These are phyloP conservation scores for Clanis bilineata DNA, from an alignment of 2,888 invertebrate genomes.

Conservation along the genomic window DNA sequence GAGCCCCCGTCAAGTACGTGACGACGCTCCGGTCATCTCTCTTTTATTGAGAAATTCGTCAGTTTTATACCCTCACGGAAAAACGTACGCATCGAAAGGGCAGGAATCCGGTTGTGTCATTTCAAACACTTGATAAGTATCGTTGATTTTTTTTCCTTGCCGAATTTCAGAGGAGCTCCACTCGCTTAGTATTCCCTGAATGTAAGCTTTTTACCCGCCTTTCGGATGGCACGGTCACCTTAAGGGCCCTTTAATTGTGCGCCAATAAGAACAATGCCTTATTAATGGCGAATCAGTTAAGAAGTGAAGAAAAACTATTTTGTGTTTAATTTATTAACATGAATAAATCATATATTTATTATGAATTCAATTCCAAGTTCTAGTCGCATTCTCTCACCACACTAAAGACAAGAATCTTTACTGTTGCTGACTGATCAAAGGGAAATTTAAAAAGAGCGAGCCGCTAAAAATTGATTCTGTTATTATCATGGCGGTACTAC, in stretches of 20 bases:
- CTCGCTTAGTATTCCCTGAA: slow-evolving; percentile 74
- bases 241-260: slow-evolving; percentile 73
- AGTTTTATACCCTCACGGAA: slow-evolving; percentile 72
- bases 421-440: slow-evolving; percentile 33
- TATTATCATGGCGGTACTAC: slow-evolving; percentile 77
- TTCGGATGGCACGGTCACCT: slow-evolving; percentile 75
- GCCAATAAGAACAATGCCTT: slow-evolving; percentile 73
- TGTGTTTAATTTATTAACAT: neutral
- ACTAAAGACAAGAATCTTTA: neutral
- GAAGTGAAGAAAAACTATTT: slow-evolving; percentile 22
- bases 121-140: slow-evolving; percentile 83
- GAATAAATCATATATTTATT: slow-evolving; percentile 8
- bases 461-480: slow-evolving; percentile 73
- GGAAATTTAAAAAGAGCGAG: slow-evolving; percentile 72
- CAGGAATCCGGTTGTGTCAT: slow-evolving; percentile 81
- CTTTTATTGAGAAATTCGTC: slow-evolving; percentile 83
- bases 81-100: slow-evolving; percentile 63
- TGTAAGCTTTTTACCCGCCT: slow-evolving; percentile 64
- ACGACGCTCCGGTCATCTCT: slow-evolving; percentile 76
- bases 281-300: slow-evolving; percentile 49
- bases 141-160: slow-evolving; percentile 68
- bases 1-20: slow-evolving; percentile 67
- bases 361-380: neutral
- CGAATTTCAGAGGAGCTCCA: slow-evolving; percentile 72
- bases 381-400: neutral